These are phyloP conservation scores for Callithrix jacchus DNA, from an alignment of 2,113 vertebrate species.

Conservation along the genomic window DNA sequence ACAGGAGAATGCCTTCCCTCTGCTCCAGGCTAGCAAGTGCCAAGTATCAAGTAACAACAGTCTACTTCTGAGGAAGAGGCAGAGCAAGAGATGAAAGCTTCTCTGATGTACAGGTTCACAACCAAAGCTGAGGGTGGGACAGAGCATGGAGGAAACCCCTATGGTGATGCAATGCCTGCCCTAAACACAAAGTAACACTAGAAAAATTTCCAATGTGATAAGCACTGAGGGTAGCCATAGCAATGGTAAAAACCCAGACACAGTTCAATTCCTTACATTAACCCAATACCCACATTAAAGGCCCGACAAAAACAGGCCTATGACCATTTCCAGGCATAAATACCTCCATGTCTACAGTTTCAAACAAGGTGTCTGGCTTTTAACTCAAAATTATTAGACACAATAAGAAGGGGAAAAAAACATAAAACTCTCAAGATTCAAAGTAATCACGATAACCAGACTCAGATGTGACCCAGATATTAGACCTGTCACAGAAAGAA, in stretches of 20 bases:
- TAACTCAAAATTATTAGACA: conserved; percentile 9
- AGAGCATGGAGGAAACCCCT: background rate
- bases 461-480: background rate
- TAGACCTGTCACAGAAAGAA: background rate
- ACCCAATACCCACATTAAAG: background rate
- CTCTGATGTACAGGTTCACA: background rate
- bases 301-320: background rate
- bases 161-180: background rate
- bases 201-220: background rate
- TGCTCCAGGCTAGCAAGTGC: background rate
- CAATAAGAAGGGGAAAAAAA: background rate
- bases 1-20: background rate
- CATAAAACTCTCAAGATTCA: background rate
- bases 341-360: background rate
- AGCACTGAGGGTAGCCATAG: background rate
- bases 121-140: background rate
- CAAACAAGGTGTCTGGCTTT: background rate
- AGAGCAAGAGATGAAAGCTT: background rate
- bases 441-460: conserved; percentile 34
- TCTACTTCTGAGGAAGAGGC: background rate
- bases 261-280: background rate
- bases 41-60: background rate
- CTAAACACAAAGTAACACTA: background rate
- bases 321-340: background rate
- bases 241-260: background rate